Evolutionary conservation across 2,797 vertebrate species (phyloP).

Genomic region (Dermochelys coriacea): DNA sequence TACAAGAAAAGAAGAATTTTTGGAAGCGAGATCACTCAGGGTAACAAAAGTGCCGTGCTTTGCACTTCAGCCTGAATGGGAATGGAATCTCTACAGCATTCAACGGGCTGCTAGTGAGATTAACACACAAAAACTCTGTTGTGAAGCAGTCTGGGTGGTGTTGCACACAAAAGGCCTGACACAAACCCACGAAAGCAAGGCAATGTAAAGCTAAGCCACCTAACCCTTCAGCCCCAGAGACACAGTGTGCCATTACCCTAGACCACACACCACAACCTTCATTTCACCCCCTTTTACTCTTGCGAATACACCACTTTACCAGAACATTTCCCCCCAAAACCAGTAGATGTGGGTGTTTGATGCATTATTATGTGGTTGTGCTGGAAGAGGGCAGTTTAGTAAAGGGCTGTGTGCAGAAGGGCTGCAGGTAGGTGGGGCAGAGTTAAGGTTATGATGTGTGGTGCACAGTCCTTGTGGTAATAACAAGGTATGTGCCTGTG

Average conservation of each 20-base stretch:
- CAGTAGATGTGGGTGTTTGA: not conserved
- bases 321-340: not conserved
- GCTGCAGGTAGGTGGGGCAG: not conserved
- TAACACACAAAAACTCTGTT: not conserved
- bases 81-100: constrained; percentile 3
- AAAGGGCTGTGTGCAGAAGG: not conserved
- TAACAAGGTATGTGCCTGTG: not conserved
- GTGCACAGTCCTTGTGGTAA: not conserved
- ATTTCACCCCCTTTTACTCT: not conserved
- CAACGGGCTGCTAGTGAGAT: not conserved
- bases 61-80: not conserved
- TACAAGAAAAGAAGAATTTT: not conserved
- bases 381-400: not conserved
- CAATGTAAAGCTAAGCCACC: not conserved
- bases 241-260: not conserved
- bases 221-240: too few relatives aligned
- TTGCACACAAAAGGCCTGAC: not conserved
- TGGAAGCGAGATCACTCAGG: constrained; percentile 60
- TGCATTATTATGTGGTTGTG: not conserved
- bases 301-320: not conserved
- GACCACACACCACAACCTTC: not conserved
- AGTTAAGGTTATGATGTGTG: not conserved
- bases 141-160: fast-evolving
- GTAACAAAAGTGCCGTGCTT: constrained; percentile 35
- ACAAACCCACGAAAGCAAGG: not conserved